Evolutionary conservation across 2,113 vertebrate species (phyloP).

Genomic region (Bubalus kerabau): DNA sequence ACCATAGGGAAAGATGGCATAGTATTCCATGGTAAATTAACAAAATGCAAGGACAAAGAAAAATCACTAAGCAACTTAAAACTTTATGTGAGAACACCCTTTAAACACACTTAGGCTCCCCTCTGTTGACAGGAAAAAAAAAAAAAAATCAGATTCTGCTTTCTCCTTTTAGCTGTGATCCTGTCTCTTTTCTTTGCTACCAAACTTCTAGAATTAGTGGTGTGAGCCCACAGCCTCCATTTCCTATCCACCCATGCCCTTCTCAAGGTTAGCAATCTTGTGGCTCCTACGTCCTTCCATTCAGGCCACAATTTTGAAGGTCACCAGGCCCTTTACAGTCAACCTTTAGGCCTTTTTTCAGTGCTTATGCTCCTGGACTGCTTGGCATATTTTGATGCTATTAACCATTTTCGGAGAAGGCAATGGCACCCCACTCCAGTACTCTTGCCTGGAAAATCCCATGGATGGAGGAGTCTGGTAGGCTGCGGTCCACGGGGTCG

Average conservation of each 20-base stretch:
- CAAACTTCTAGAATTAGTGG: constrained; percentile 13
- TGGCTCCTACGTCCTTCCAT: background rate
- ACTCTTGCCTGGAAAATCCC: too few relatives aligned
- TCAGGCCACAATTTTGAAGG: background rate
- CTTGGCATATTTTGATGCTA: background rate
- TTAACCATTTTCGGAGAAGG: background rate
- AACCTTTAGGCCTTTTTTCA: background rate
- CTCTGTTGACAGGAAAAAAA: background rate
- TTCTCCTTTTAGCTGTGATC: background rate
- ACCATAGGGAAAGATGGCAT: background rate
- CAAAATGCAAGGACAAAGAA: background rate
- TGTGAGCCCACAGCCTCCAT: background rate
- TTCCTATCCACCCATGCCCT: background rate
- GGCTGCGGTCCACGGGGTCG: too few relatives aligned
- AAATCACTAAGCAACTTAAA: constrained; percentile 16
- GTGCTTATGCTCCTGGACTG: background rate
- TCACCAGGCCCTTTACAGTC: background rate
- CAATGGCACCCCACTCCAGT: too few relatives aligned
- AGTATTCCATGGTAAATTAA: background rate
- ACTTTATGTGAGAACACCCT: background rate
- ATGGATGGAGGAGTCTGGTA: too few relatives aligned
- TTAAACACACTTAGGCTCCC: background rate
- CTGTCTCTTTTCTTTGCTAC: background rate
- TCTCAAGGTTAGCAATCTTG: background rate
- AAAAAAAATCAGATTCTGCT: background rate